phyloP scores from a whole-genome alignment of 2,797 vertebrate genomes.

The Adrianichthys oophorus region DNA sequence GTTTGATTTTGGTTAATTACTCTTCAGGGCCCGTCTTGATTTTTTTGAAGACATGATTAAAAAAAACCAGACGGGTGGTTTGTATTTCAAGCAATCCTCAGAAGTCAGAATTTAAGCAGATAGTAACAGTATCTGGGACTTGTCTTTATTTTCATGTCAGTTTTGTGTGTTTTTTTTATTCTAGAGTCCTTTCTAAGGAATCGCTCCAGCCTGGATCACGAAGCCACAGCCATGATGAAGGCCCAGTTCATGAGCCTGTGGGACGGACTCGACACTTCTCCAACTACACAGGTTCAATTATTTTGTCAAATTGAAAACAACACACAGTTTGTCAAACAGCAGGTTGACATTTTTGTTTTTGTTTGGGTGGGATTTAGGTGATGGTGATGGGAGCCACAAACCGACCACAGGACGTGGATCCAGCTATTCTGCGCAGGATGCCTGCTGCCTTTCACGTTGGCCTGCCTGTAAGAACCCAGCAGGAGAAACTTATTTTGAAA shows the following conservation, averaged over 20 bases:
- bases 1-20: background rate
- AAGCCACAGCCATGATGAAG: slow-evolving; percentile 87
- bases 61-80: too few relatives aligned
- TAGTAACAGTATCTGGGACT: too few relatives aligned
- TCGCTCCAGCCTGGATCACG: slow-evolving; percentile 81
- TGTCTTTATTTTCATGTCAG: too few relatives aligned
- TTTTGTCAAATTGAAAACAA: too few relatives aligned
- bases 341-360: background rate
- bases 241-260: slow-evolving; percentile 88
- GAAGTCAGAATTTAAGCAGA: too few relatives aligned
- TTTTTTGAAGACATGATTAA: too few relatives aligned
- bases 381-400: slow-evolving; percentile 86
- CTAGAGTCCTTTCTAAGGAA: slow-evolving; percentile 83
- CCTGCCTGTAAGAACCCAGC: slow-evolving; percentile 71
- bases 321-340: background rate
- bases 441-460: slow-evolving; percentile 78
- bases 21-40: too few relatives aligned
- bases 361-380: slow-evolving; percentile 59
- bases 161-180: too few relatives aligned
- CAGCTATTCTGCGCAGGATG: slow-evolving; percentile 82
- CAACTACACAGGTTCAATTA: slow-evolving; percentile 72
- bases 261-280: slow-evolving; percentile 81
- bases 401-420: slow-evolving; percentile 81
- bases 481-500: too few relatives aligned
- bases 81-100: too few relatives aligned